phyloP scores from a whole-genome alignment of 2,888 invertebrate species.

The Drosophila yooni region DNA sequence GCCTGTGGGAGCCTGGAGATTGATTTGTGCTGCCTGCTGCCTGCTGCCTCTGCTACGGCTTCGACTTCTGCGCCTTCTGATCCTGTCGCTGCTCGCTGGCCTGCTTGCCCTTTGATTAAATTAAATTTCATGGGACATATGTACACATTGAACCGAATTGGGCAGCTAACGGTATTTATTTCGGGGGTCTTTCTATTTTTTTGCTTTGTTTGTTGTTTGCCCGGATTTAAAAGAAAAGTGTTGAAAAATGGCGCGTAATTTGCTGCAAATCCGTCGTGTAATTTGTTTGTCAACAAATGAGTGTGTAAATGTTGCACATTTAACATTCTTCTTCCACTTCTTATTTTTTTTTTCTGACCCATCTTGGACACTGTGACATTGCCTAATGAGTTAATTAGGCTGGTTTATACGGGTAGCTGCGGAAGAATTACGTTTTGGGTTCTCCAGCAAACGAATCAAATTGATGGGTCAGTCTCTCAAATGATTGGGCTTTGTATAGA shows the following conservation, averaged over 20 bases:
- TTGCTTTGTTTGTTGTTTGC: conserved; percentile 33
- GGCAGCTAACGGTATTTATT: conserved; percentile 35
- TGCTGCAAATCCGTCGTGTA: conserved; percentile 75
- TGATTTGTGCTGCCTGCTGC: conserved; percentile 79
- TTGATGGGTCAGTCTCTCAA: conserved; percentile 54
- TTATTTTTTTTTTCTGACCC: conserved; percentile 10
- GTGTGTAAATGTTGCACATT: conserved; percentile 76
- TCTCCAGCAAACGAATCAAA: conserved; percentile 44
- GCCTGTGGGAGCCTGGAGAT: conserved; percentile 75
- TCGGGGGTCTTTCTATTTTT: conserved; percentile 8
- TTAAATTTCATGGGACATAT: conserved; percentile 82
- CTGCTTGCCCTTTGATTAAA: conserved; percentile 83
- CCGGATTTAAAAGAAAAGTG: conserved; percentile 62
- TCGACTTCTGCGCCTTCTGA: background rate
- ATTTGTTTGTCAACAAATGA: conserved; percentile 79
- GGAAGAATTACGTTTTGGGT: conserved; percentile 22
- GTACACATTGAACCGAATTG: conserved; percentile 68
- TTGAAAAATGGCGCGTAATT: conserved; percentile 75
- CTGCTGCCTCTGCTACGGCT: conserved; percentile 3
- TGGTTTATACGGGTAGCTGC: conserved; percentile 60
- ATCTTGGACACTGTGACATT: conserved; percentile 56
- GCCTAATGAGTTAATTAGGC: conserved; percentile 78
- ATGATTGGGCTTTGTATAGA: conserved; percentile 32
- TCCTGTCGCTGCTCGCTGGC: conserved; percentile 40
- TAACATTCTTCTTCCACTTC: conserved; percentile 49